Conservation (phyloP, 2,113 vertebrate species). For the Brienomyrus brachyistius region DNA sequence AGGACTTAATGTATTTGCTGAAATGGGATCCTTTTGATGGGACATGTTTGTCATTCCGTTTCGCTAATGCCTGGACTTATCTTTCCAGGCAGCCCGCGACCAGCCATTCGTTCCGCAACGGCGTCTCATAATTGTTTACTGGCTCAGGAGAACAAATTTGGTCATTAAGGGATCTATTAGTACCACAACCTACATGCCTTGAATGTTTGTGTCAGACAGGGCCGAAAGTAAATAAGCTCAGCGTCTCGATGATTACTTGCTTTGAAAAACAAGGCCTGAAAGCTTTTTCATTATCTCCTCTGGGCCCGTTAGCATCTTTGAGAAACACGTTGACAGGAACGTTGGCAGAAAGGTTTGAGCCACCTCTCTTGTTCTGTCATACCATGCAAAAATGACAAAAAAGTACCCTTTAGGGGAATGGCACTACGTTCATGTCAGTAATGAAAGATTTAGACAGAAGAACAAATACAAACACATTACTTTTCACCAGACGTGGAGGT, state of each 20-base stretch:
- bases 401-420: neutral
- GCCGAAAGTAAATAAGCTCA: constrained; percentile 39
- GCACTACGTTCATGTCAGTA: neutral
- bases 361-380: neutral
- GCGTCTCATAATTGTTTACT: constrained; percentile 41
- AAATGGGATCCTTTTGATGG: constrained; percentile 4
- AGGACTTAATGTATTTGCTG: neutral
- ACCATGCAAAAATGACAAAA: neutral
- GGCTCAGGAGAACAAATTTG: constrained; percentile 41
- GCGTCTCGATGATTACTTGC: constrained; percentile 48
- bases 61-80: neutral
- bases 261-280: constrained; percentile 61
- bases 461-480: neutral
- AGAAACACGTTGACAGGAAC: constrained; percentile 42
- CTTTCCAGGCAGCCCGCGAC: neutral
- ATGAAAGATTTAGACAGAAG: neutral
- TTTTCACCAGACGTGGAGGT: neutral
- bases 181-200: constrained; percentile 22
- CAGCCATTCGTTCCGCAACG: constrained; percentile 20
- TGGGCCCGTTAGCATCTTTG: constrained; percentile 43
- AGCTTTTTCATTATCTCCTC: constrained; percentile 66
- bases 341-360: constrained; percentile 51
- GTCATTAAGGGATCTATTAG: constrained; percentile 48
- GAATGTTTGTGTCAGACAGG: constrained; percentile 31
- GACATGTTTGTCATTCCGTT: neutral